Evolutionary conservation across 2,113 vertebrate species (phyloP).

Genomic region (Pseudorhombus dupliciocellatus): DNA sequence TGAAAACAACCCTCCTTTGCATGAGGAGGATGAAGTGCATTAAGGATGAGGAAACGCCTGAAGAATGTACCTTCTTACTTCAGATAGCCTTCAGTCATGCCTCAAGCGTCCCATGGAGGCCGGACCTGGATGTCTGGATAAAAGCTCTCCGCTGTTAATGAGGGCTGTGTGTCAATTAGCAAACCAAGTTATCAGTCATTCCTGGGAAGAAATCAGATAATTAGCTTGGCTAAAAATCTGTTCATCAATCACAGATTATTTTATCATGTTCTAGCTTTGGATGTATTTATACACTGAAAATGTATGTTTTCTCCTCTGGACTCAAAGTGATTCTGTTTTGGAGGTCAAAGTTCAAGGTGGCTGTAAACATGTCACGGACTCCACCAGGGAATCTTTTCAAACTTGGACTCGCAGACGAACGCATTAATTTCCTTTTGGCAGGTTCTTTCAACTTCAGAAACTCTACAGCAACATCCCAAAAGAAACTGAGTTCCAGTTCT

Average conservation of each 20-base stretch:
- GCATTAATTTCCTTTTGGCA: background rate
- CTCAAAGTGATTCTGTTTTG: too few species aligned
- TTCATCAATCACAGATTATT: constrained; percentile 6
- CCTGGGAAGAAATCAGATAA: background rate
- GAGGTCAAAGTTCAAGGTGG: too few species aligned
- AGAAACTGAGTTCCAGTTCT: background rate
- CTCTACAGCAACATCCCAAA: too few species aligned
- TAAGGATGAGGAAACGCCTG: background rate
- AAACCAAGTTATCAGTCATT: constrained; percentile 2
- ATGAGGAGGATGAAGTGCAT: constrained; percentile 16
- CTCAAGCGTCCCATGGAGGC: constrained; percentile 19
- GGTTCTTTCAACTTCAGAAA: background rate
- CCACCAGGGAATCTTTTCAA: too few species aligned
- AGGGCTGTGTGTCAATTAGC: constrained; percentile 27
- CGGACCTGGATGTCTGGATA: background rate
- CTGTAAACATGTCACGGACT: too few species aligned
- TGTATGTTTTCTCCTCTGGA: background rate
- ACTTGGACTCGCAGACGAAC: too few species aligned
- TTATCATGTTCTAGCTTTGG: background rate
- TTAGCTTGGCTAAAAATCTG: background rate
- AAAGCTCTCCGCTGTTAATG: constrained; percentile 7
- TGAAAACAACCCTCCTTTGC: constrained; percentile 24
- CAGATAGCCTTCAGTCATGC: constrained; percentile 28
- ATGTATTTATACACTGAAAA: too few species aligned
- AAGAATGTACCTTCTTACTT: constrained; percentile 15